Evolutionary conservation across 2,113 vertebrate genomes (phyloP), one percentile per base, ranked within the genome.

Genomic region (Datnioides undecimradiatus): DNA sequence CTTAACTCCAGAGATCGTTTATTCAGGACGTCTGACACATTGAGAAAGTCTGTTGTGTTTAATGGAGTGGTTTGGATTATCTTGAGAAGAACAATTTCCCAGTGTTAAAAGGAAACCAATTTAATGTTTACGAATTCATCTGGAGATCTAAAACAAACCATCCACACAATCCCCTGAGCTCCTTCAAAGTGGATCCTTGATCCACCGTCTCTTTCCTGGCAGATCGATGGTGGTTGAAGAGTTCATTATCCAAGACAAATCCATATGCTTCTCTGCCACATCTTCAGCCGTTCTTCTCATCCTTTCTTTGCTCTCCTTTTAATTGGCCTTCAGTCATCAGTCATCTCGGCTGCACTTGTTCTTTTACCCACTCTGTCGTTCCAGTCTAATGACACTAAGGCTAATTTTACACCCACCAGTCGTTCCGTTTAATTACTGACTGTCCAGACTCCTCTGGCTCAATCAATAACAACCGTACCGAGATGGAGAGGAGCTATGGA

Each of bases 371-470:
- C 87, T 90, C 82, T 59, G 80, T 88, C 92, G 74, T 91, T 91
- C 91, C 84, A 84, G 84, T 92, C 91, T 93, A 95, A 94, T 93
- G 92, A 93, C 94, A 90, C 78, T 77, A 88, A 93, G 89, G 91
- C 94, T 95, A 94, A 95, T 94, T 95, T 95, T 94, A 95, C 93
- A 94, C 93, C 93, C 91, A 90, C 87, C 88, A 92, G 91, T 93
- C 91, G 82, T 92, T 94, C 91, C 58, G 71, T 95, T 93, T 94
- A 94, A 95, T 94, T 94, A 95, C 92, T 90, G 84, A 91, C 91
- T 93, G 93, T 93, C 91, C 92, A 89, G 88, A 86, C 69, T 87
- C 84, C 78, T 89, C 85, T 77, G 63, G 86, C 73, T 91, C 88
- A 86, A 94, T 94, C 93, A 91, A 93, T 94, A 95, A 93, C 69